These are phyloP conservation scores for Sesamia inferens DNA, from an alignment of 2,888 invertebrate species.

Conservation along the genomic window DNA sequence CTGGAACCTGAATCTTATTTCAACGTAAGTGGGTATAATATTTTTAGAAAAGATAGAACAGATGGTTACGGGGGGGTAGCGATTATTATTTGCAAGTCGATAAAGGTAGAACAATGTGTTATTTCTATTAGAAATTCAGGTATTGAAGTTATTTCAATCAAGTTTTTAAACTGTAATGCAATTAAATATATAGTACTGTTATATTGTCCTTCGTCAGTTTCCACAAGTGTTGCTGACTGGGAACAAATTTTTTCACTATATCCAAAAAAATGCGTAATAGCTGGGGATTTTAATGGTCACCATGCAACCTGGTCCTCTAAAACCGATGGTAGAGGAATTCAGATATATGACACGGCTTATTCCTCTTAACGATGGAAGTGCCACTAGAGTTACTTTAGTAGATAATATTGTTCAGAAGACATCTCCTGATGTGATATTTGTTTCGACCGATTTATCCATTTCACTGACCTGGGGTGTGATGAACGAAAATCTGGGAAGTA, in stretches of 20 bases:
- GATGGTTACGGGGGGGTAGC: constrained; percentile 21
- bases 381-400: too few relatives aligned
- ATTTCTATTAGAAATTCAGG: constrained; percentile 1
- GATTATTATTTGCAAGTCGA: constrained; percentile 18
- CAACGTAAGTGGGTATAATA: constrained; percentile 15
- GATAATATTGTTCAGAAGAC: background rate
- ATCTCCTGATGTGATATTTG: constrained; percentile 26
- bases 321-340: too few relatives aligned
- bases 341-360: background rate
- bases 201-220: constrained; percentile 25
- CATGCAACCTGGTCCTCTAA: too few relatives aligned
- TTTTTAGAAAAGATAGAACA: constrained; percentile 10
- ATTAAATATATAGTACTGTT: constrained; percentile 12
- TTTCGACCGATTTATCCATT: background rate
- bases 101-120: constrained; percentile 1
- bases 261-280: too few relatives aligned
- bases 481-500: too few relatives aligned
- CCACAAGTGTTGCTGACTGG: too few relatives aligned
- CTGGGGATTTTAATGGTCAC: too few relatives aligned
- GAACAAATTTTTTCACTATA: too few relatives aligned
- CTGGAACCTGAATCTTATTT: too few relatives aligned
- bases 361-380: background rate
- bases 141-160: constrained; percentile 7
- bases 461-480: too few relatives aligned
- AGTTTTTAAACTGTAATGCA: constrained; percentile 13